Percentiles rank a stretch among this genome's conserved stretches.
Evolutionary conservation across 1,140 invertebrate species (phyloP).

Genomic region (Sweltsa coloradensis): DNA sequence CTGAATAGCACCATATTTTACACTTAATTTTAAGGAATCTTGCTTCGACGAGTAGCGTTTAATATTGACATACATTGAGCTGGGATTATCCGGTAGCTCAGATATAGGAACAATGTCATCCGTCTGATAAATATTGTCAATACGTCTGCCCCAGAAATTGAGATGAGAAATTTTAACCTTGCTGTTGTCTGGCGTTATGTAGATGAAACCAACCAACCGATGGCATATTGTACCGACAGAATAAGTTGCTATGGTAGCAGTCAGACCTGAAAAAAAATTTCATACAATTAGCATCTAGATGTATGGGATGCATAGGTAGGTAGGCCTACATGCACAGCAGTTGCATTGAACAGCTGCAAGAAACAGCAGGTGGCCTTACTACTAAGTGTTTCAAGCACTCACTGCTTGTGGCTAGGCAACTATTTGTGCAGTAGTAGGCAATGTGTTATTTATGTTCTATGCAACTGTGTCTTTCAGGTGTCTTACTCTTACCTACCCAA

Average conservation of each 20-base stretch:
- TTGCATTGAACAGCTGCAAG: neutral
- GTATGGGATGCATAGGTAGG: too few relatives aligned
- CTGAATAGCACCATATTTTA: slow-evolving; percentile 1
- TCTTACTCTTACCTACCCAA: too few relatives aligned
- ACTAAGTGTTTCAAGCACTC: neutral
- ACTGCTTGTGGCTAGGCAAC: neutral
- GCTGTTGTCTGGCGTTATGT: slow-evolving; percentile 35
- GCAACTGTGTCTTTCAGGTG: neutral
- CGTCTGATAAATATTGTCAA: slow-evolving; percentile 29
- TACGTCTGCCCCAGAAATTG: slow-evolving; percentile 40
- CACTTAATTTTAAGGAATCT: neutral
- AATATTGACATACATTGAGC: slow-evolving; percentile 10
- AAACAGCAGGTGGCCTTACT: neutral
- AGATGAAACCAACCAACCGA: slow-evolving; percentile 41
- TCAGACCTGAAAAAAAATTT: slow-evolving; percentile 13
- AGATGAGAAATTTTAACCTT: slow-evolving; percentile 38
- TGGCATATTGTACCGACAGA: slow-evolving; percentile 28
- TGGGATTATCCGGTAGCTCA: slow-evolving; percentile 23
- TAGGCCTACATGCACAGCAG: too few relatives aligned
- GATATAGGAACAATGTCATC: slow-evolving; percentile 34
- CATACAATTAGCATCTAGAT: neutral
- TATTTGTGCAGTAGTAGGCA: neutral
- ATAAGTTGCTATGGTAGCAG: slow-evolving; percentile 5
- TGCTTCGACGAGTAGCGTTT: too few relatives aligned
- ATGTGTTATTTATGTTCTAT: neutral